Evolutionary conservation across 2,797 vertebrate species (phyloP), one percentile per base, ranked within the genome.

Genomic region (Cheirogaleus major): DNA sequence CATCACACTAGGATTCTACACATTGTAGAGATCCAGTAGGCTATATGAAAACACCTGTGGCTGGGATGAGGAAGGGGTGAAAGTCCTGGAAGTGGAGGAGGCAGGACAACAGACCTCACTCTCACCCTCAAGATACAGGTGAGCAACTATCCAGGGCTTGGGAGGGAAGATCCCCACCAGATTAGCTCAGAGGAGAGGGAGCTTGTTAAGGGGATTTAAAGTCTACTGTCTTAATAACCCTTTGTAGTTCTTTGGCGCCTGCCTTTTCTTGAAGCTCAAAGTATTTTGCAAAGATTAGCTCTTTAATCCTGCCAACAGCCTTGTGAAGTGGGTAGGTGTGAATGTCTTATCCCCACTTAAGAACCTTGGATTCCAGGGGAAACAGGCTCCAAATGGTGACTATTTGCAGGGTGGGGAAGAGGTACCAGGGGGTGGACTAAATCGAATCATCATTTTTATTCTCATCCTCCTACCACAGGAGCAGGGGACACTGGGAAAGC

Each of bases 281-380:
- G 96, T 98, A 90, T 97, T 97, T 98, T 97, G 97, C 95, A 98
- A 97, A 98, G 96, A 96, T 97, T 95, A 98, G 92, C 96, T 97
- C 96, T 97, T 98, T 97, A 98, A 97, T 98, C 96, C 96, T 80
- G 13, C 38, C 78, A 97, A 85, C 61, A 97, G 91, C 52, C 96
- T 90, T 98, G 87, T 97, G 95, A 97, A 98, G 97, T 96, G 96
- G 95, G 81, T 96, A 97, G 94, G 59, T 97, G 78, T 97, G 70
- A 93, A 78, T 81, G 43, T 96, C 95, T 97, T 97, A 93, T 95
- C 92, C 89, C n/a, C 41, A 93, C 83, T 87, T 93, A 82, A 91
- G 87, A 97, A 67, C 89, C 45, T 93, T 67, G 84, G n/a, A 83
- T 96, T 91, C 80, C 78, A 94, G 35, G 83, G 45, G 76, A 59